Percentiles rank a stretch among this genome's conserved stretches.
Conservation (phyloP, 2,797 vertebrate genomes). For the Salmo trutta region DNA sequence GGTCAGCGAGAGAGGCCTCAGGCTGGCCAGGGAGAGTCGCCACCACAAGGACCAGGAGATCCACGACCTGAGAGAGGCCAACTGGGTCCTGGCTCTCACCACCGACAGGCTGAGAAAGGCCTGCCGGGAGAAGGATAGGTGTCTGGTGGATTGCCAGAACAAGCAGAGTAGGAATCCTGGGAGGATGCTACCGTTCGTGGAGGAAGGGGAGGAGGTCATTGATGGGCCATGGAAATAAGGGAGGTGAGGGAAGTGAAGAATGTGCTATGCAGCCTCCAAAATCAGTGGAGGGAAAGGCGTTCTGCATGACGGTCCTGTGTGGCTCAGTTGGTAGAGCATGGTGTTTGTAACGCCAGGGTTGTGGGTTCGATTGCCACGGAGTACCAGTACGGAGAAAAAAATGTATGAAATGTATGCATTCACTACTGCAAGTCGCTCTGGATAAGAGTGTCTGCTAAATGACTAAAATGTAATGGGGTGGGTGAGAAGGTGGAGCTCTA, state of each 20-base stretch:
- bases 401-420: too few relatives aligned
- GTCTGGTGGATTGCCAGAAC: not conserved
- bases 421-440: too few relatives aligned
- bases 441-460: too few relatives aligned
- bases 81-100: not conserved
- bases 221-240: not conserved
- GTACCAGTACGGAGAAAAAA: too few relatives aligned
- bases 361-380: too few relatives aligned
- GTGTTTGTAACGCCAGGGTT: too few relatives aligned
- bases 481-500: not conserved
- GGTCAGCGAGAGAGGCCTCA: not conserved
- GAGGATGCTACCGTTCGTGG: not conserved
- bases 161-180: not conserved
- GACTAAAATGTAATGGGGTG: not conserved
- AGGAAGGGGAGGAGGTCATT: not conserved
- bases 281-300: not conserved
- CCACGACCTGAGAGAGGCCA: not conserved
- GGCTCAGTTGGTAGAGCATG: too few relatives aligned
- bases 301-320: too few relatives aligned
- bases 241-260: not conserved
- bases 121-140: not conserved
- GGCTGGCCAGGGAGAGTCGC: constrained; percentile 2
- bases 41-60: constrained; percentile 5
- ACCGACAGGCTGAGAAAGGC: not conserved
- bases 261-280: not conserved